A percentile compares a stretch with the other conserved stretches of the same genome.
Evolutionary conservation across 2,113 vertebrate genomes (phyloP).

Genomic region (Pteruthius melanotis): DNA sequence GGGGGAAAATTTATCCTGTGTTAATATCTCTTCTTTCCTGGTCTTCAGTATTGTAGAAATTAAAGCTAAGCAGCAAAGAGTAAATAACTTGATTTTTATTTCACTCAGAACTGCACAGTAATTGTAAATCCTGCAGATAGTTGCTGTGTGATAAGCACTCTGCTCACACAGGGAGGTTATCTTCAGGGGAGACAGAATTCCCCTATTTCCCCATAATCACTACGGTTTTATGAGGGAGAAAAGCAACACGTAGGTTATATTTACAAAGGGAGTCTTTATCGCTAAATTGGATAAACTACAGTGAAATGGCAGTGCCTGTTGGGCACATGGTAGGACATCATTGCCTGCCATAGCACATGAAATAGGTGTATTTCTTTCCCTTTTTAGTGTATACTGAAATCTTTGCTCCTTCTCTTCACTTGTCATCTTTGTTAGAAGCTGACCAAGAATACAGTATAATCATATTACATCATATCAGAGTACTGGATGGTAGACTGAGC

Average conservation of each 20-base stretch:
- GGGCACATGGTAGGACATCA: not conserved
- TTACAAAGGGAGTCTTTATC: not conserved
- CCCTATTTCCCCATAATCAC: not conserved
- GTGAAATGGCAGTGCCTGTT: not conserved
- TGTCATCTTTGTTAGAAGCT: not conserved
- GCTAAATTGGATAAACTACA: not conserved
- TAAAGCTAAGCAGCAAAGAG: not conserved
- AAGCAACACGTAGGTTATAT: not conserved
- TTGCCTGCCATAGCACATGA: not conserved
- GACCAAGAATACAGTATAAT: not conserved
- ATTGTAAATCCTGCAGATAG: not conserved
- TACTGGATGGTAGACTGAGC: not conserved
- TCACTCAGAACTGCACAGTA: not conserved
- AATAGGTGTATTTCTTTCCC: not conserved
- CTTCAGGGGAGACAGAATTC: not conserved
- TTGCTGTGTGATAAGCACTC: not conserved
- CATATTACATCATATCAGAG: accelerated
- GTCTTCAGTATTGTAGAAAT: not conserved
- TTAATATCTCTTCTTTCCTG: not conserved
- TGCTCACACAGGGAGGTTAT: not conserved
- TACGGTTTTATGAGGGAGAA: not conserved
- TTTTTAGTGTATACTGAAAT: not conserved
- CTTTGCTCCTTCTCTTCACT: not conserved
- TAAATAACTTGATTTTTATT: not conserved
- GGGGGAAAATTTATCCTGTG: not conserved